These are phyloP conservation scores for Semotilus atromaculatus DNA, from an alignment of 2,797 vertebrate species.

Conservation along the genomic window DNA sequence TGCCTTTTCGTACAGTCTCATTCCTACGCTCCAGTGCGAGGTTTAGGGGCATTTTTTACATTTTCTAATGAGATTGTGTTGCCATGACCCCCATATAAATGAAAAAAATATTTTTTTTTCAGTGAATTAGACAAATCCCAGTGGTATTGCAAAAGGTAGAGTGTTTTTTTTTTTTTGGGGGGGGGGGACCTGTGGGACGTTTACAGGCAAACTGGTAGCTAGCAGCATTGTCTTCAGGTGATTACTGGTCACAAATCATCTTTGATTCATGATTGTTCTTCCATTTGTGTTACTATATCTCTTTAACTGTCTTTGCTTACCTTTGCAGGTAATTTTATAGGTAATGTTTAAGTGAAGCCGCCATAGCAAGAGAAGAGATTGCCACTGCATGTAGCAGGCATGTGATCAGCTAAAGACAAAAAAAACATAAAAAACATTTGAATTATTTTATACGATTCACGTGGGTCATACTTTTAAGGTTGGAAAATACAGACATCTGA, in stretches of 20 bases:
- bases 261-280: background rate
- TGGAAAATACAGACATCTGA: too few relatives aligned
- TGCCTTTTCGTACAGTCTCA: background rate
- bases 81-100: background rate
- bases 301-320: background rate
- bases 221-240: background rate
- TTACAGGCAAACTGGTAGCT: background rate
- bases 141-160: background rate
- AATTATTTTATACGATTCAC: too few relatives aligned
- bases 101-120: background rate
- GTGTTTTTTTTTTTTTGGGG: conserved; percentile 18
- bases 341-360: background rate
- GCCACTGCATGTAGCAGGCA: too few relatives aligned
- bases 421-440: too few relatives aligned
- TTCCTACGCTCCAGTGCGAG: background rate
- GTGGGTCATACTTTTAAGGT: too few relatives aligned
- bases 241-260: background rate
- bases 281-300: background rate
- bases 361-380: too few relatives aligned
- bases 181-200: background rate
- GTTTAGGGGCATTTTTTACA: background rate
- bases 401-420: too few relatives aligned
- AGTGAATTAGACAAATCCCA: background rate
- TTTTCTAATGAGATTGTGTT: too few relatives aligned
- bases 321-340: background rate